Evolutionary conservation across 1,140 invertebrate species (phyloP).

Genomic region (Magallana angulata): DNA sequence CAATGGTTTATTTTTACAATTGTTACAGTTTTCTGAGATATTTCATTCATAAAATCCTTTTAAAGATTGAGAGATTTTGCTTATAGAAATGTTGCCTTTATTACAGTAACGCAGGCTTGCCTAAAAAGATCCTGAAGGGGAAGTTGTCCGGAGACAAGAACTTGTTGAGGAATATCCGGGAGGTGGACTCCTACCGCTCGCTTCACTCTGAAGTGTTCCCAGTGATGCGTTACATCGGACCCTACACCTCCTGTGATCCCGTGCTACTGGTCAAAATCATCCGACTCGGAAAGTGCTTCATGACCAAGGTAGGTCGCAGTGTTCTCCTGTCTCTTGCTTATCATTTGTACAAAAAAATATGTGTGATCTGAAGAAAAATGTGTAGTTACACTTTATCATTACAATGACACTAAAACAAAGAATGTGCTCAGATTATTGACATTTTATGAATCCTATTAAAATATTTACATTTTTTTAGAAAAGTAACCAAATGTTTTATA

Average conservation of each 20-base stretch:
- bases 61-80: no score
- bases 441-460: no score
- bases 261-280: conserved; percentile 85
- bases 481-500: no score
- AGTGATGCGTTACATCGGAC: conserved; percentile 92
- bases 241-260: conserved; percentile 92
- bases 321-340: no score
- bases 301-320: conserved; percentile 71
- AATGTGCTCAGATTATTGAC: no score
- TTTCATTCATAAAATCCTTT: no score
- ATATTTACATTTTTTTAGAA: no score
- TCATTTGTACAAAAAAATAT: neutral
- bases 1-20: no score
- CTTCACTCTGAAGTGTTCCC: conserved; percentile 89
- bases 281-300: conserved; percentile 86
- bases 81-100: neutral
- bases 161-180: conserved; percentile 75
- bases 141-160: conserved; percentile 30
- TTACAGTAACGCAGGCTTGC: conserved; percentile 85
- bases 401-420: no score
- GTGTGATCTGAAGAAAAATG: neutral
- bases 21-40: no score
- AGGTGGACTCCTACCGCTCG: conserved; percentile 85
- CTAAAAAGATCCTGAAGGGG: conserved; percentile 76
- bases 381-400: neutral